Base-by-base conservation (phyloP, 1,140 invertebrate species). In the Saccostrea echinata region DNA sequence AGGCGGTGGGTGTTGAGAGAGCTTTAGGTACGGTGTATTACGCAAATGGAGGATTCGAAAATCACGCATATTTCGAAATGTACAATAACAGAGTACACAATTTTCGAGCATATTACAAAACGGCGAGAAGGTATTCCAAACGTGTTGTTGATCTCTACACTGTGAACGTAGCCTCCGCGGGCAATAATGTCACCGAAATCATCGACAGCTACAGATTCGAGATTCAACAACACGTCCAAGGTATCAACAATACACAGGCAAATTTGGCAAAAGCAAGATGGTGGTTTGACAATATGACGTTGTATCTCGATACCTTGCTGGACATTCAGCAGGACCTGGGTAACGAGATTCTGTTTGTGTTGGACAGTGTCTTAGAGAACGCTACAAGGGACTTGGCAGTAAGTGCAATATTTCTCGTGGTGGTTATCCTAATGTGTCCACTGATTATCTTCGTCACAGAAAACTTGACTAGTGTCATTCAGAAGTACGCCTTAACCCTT, bases 201-300 rank as follows among this genome's bases (percentile, higher is more conserved):
- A 90, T 91, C 6, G 85, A 90, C 52, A 88, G 55, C 16, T 91
- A 89, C 80, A 68, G 89, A 76, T 87, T 55, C 3, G 90, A 91
- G 71, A 91, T 91, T 57, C 90, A 91, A 53, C 86, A 86, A 33
- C 68, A 87, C 51, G 88, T 85, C 52, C 16, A 82, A 55, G 51
- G 55, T 4, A 52, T 86, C 21, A 88, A 86, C 33, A 61, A 43
- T 21, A 84, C 86, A 24, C 82, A 85, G 57, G 68, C 61, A 21
- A 84, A 83, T 57, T 52, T 89, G 12, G 76, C 88, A 30, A 88
- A 92, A 86, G 90, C 86, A 4, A 90, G 90, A 80, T 91, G 90
- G 89, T 92, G 91, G 91, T 93, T 92, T 86, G 93, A 93, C 57
- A 92, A 92, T 84, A 93, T 93, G 90, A 93, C 92, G 0, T 84